Evolutionary conservation across 1,140 invertebrate species (phyloP).

Genomic region (Rhopalosiphum maidis): DNA sequence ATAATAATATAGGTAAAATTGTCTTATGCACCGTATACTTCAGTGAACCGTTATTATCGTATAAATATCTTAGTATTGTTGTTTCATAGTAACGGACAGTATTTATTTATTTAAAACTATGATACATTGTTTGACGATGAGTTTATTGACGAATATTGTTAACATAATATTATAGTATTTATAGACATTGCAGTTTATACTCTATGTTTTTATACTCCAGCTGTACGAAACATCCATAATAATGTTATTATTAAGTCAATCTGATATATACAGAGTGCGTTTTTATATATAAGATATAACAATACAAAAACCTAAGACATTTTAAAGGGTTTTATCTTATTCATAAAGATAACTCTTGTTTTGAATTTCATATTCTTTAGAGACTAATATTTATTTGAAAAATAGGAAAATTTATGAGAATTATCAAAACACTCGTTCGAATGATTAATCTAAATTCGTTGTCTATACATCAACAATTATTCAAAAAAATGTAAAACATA

Average conservation of each 20-base stretch:
- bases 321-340: neutral
- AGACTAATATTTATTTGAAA: neutral
- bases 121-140: neutral
- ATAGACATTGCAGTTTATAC: neutral
- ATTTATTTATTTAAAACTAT: neutral
- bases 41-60: neutral
- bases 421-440: neutral
- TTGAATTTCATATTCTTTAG: neutral
- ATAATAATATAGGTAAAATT: neutral
- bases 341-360: neutral
- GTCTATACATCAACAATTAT: neutral
- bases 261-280: neutral
- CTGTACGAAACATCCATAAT: neutral
- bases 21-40: neutral
- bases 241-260: neutral
- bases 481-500: neutral
- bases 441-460: neutral
- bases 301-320: neutral
- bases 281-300: neutral
- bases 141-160: neutral
- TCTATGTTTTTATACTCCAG: neutral
- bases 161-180: neutral
- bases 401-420: neutral
- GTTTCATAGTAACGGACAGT: neutral
- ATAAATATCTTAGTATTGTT: neutral